Base-by-base conservation (phyloP, 2,888 invertebrate genomes). In the Eulithis testata region DNA sequence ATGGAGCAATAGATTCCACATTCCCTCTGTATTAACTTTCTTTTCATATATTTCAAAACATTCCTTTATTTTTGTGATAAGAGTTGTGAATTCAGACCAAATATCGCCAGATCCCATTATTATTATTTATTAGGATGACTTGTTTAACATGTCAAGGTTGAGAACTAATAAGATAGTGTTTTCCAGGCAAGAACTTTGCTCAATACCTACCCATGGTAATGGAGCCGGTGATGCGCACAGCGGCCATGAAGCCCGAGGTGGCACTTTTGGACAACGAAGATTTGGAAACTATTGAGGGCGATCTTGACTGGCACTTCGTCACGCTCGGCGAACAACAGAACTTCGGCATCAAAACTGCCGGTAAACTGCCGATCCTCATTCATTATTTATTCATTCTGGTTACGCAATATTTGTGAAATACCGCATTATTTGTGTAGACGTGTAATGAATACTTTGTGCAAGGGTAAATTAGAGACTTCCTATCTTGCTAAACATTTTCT, bases 141-240 rank as follows among this genome's bases (percentile, higher is more conserved):
- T 4, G 6, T 4, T 31, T 31, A 31, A 31, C 31, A 31, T 31
- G 31, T 31, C 31, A 31, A 31, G 31, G 4, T 31, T 43, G 8
- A 27, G 50, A 4, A 50, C 27, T 51, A 31, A 31, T 40, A 40
- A 40, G 11, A 47, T 47, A 0, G 47, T 37, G 4, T 52, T 66
- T 63, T 71, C 8, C 84, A 94, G 96, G 96, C 70, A 96, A 94
- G 83, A 96, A 97, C 77, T 99, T 99, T 82, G 96, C 97, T 74
- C 97, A 97, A 78, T 99, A 98, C 85, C 93, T 99, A 63, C 98
- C 98, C 0, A 94, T 98, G 88, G 98, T 99, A n/a, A 99, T 99
- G 97, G 97, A 96, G 36, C 97, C 98, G 0, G 98, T 99, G 51
- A 95, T 99, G 93, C 95, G 96, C 77, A 97, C 98, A 4, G 99